Conservation (phyloP, 2,888 invertebrate species). For the Noctua comes region DNA sequence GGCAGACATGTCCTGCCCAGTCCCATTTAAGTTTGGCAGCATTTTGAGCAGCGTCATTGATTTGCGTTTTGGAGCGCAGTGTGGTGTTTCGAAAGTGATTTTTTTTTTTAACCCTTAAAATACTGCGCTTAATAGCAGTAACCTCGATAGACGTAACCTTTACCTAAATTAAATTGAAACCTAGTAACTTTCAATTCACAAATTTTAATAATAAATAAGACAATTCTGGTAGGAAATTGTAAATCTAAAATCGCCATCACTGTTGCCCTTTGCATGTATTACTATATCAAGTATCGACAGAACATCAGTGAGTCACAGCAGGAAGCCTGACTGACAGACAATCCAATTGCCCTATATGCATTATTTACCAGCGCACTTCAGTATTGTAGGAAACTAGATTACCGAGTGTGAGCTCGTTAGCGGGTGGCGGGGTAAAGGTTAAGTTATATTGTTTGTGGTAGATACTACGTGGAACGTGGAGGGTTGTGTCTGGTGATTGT, state of each 20-base stretch:
- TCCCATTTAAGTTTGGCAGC: not conserved
- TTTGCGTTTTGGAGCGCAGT: not conserved
- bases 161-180: too few species aligned
- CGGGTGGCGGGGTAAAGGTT: constrained; percentile 5
- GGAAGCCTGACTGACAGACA: constrained; percentile 72
- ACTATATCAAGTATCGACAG: constrained; percentile 6
- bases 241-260: constrained; percentile 35
- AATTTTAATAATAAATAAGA: not conserved
- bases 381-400: constrained; percentile 62
- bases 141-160: too few species aligned
- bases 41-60: not conserved
- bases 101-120: too few species aligned
- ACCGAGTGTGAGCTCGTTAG: constrained; percentile 47
- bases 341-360: constrained; percentile 76
- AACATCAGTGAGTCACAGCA: constrained; percentile 33
- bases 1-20: not conserved
- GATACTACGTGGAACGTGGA: not conserved
- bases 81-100: not conserved
- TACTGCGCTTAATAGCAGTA: too few species aligned
- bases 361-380: constrained; percentile 68
- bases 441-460: constrained; percentile 31
- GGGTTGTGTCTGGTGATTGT: constrained; percentile 5
- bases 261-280: constrained; percentile 60
- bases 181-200: too few species aligned
- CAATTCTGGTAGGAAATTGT: not conserved